Base-by-base conservation (phyloP, 2,888 invertebrate genomes). In the Apantesis nais region DNA sequence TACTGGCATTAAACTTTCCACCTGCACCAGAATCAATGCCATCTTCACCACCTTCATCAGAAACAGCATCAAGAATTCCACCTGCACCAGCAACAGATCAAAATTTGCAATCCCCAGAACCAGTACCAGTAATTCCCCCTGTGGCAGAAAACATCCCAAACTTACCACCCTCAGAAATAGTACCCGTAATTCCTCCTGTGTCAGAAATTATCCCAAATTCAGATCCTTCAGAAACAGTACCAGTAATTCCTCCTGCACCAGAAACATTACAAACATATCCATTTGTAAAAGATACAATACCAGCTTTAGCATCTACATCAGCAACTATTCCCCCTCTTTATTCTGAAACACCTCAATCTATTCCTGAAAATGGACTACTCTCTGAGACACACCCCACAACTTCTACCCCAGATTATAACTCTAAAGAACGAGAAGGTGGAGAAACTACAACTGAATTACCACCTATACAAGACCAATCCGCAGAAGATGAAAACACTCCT, bases 291-390 rank as follows among this genome's bases (percentile, higher is more conserved):
- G 71, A 67, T 64, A 68, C 62, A 71, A 65, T 64, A 8, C 70
- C 64, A 37, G 68, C 72, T 62, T n/a, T 67, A 12, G 66, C 31
- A 4, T 68, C 78, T 39, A 81, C 79, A n/a, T 74, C 76, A 55
- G 78, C 83, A 66, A 85, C 79, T 19, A 76, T 82, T 70, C 79
- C 78, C 44, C 79, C 83, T 9, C 62, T 81, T 31, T 82, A 77
- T 66, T 77, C 77, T 55, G 65, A 70, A 73, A 67, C 67, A 37
- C 16, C 63, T 34, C 66, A 74, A 19, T 68, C 71, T 60, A 68
- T 74, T 69, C 67, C 74, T 9, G 71, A 74, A 8, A 39, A 41
- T 22, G 25, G 70, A 62, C 62, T 67, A 5, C 55, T 68, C 16
- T 52, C 58, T 0, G 64, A 68, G 58, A 62, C 62, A 39, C 62